Conservation (phyloP, 2,888 invertebrate species). For the Cataglyphis cursor region DNA sequence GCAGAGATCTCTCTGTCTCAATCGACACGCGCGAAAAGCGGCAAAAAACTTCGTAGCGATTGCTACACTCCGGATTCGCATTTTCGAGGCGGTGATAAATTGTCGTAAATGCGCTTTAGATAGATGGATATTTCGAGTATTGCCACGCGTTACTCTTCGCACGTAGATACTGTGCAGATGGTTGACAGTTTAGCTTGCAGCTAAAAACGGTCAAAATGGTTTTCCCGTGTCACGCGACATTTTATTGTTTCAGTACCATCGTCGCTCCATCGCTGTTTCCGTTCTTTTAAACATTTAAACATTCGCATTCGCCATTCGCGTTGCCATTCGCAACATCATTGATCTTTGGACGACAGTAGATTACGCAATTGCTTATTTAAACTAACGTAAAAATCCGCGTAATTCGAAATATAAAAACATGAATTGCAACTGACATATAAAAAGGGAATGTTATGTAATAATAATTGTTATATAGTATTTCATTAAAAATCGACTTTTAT, state of each 20-base stretch:
- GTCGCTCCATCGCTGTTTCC: conserved; percentile 4
- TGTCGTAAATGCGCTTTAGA: conserved; percentile 15
- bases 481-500: conserved; percentile 18
- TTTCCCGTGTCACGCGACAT: conserved; percentile 44
- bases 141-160: conserved; percentile 30
- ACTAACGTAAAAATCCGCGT: neutral
- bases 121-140: conserved; percentile 30
- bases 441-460: neutral
- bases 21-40: neutral
- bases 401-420: neutral
- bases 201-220: conserved; percentile 53
- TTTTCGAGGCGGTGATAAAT: conserved; percentile 24
- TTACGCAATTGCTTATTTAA: conserved; percentile 10
- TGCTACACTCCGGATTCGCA: neutral
- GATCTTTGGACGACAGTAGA: neutral
- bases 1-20: neutral
- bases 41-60: neutral
- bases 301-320: neutral
- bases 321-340: neutral
- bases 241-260: conserved; percentile 49
- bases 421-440: neutral
- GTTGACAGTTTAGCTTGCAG: conserved; percentile 38
- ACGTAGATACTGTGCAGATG: conserved; percentile 20
- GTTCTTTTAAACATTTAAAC: conserved; percentile 16
- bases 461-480: neutral